Conservation (phyloP, 1,140 invertebrate genomes). For the Pogonognathellus flavescens region DNA sequence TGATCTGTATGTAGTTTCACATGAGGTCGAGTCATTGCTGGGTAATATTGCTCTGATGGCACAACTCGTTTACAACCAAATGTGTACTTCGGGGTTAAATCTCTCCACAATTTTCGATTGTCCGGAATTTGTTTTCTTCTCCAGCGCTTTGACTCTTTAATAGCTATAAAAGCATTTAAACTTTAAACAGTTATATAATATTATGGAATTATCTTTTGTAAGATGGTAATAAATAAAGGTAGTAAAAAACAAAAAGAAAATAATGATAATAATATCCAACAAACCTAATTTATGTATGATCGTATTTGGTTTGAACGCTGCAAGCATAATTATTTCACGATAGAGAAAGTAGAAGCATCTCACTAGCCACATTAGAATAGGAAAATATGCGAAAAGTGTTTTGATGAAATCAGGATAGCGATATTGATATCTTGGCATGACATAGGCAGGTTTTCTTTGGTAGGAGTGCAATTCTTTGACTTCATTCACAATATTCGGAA, state of each 20-base stretch:
- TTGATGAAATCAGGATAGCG: background rate
- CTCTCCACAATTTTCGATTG: background rate
- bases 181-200: background rate
- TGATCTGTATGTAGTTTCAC: conserved; percentile 36
- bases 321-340: background rate
- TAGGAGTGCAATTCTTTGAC: conserved; percentile 57
- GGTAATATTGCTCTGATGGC: conserved; percentile 52
- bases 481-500: conserved; percentile 52
- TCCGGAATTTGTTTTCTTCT: background rate
- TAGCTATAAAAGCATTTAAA: background rate
- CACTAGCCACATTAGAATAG: background rate
- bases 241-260: background rate
- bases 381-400: background rate
- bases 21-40: conserved; percentile 16
- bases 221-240: too few species aligned
- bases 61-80: conserved; percentile 58
- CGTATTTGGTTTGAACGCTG: background rate
- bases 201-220: background rate
- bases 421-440: conserved; percentile 15
- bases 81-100: conserved; percentile 55
- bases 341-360: background rate
- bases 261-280: background rate
- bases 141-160: background rate
- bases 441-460: conserved; percentile 56
- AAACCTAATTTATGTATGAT: background rate